Conservation (phyloP, 2,888 invertebrate species). For the Oscheius myriophilus region DNA sequence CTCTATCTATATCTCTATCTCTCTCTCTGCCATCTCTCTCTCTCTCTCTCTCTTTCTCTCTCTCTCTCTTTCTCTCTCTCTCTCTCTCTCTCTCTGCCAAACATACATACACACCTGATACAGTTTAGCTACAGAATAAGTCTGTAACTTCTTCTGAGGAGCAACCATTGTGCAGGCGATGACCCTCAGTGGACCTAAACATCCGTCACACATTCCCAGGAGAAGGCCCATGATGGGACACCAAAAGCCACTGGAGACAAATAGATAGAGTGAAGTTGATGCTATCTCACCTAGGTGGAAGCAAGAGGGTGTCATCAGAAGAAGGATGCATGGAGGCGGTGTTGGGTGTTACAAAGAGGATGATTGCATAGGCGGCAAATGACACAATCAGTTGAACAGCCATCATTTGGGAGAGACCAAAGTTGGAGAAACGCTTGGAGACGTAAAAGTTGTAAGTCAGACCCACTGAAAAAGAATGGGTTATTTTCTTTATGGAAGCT, state of each 20-base stretch:
- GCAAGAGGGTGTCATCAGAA: constrained; percentile 15
- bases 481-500: no score
- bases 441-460: constrained; percentile 17
- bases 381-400: constrained; percentile 15
- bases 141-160: constrained; percentile 26
- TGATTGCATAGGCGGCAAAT: constrained; percentile 22
- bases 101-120: constrained; percentile 11
- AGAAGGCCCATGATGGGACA: constrained; percentile 25
- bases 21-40: no score
- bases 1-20: no score
- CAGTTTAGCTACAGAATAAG: constrained; percentile 29
- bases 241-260: neutral
- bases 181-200: constrained; percentile 23
- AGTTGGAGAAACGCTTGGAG: constrained; percentile 15
- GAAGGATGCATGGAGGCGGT: constrained; percentile 25
- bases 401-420: constrained; percentile 27
- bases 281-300: neutral
- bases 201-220: constrained; percentile 26
- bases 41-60: no score
- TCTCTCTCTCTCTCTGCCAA: no score
- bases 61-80: no score
- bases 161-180: constrained; percentile 24
- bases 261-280: no score
- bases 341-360: constrained; percentile 17
- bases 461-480: constrained; percentile 26